phyloP scores from a whole-genome alignment of 2,113 vertebrate species.

The Vanacampus margaritifer region DNA sequence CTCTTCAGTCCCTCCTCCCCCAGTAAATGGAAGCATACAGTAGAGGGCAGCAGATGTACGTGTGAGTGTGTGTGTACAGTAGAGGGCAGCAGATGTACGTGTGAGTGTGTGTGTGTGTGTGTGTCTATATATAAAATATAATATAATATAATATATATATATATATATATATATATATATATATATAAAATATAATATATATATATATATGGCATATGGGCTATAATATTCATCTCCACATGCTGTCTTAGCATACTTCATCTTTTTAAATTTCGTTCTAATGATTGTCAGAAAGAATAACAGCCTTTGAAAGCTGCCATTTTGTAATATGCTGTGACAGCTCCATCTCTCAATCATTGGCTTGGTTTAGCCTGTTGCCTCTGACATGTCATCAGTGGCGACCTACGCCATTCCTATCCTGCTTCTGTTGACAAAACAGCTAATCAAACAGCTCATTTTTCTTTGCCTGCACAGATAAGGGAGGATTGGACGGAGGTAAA shows the following conservation, averaged over 20 bases:
- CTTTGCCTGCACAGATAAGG: constrained; percentile 9
- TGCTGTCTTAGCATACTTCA: constrained; percentile 19
- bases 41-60: constrained; percentile 44
- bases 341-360: constrained; percentile 16
- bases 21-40: constrained; percentile 31
- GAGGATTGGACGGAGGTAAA: constrained; percentile 41
- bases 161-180: too few species aligned
- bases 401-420: constrained; percentile 36
- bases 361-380: constrained; percentile 25
- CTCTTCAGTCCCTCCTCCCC: too few species aligned
- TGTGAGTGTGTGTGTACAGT: too few species aligned
- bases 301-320: constrained; percentile 47
- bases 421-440: constrained; percentile 50
- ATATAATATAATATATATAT: too few species aligned
- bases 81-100: too few species aligned
- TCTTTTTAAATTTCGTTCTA: constrained; percentile 35
- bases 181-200: too few species aligned
- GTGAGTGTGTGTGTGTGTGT: too few species aligned
- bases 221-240: constrained; percentile 5
- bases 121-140: too few species aligned
- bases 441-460: constrained; percentile 39
- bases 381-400: constrained; percentile 53
- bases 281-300: constrained; percentile 46
- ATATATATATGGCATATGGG: neutral
- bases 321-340: constrained; percentile 51